Conservation (phyloP, 1,140 invertebrate genomes). For the Ectropis grisescens region DNA sequence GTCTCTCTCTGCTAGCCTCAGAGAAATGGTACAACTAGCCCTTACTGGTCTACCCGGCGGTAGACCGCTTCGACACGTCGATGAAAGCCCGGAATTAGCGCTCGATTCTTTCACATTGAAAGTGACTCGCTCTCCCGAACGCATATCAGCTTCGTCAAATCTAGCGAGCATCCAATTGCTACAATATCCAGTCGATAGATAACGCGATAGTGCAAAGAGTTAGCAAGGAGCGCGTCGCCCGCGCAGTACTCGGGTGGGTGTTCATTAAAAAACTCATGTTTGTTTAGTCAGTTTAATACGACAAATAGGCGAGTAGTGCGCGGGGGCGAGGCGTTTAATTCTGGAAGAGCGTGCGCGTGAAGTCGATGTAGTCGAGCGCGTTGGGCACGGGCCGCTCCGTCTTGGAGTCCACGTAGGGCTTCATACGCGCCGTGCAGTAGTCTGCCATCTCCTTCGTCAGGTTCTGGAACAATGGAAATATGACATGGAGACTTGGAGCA, state of each 20-base stretch:
- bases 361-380: constrained; percentile 98
- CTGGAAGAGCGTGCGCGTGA: constrained; percentile 97
- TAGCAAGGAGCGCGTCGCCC: constrained; percentile 4
- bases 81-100: no score
- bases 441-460: constrained; percentile 99
- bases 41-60: constrained; percentile 19
- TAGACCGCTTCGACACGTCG: constrained; percentile 10
- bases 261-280: constrained; percentile 19
- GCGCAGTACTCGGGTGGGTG: constrained; percentile 16
- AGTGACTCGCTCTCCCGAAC: no score
- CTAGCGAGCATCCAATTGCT: not conserved
- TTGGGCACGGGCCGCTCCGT: constrained; percentile 92
- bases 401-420: constrained; percentile 96
- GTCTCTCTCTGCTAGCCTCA: constrained; percentile 56
- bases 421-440: constrained; percentile 98
- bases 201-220: constrained; percentile 15
- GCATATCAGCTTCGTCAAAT: no score
- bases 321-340: constrained; percentile 74
- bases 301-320: constrained; percentile 7
- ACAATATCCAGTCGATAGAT: constrained; percentile 7
- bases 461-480: constrained; percentile 87
- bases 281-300: constrained; percentile 30
- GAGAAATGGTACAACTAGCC: constrained; percentile 58
- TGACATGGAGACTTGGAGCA: no score
- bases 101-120: no score